Evolutionary conservation across 1,140 invertebrate species (phyloP).

Genomic region (Temnothorax longispinosus): DNA sequence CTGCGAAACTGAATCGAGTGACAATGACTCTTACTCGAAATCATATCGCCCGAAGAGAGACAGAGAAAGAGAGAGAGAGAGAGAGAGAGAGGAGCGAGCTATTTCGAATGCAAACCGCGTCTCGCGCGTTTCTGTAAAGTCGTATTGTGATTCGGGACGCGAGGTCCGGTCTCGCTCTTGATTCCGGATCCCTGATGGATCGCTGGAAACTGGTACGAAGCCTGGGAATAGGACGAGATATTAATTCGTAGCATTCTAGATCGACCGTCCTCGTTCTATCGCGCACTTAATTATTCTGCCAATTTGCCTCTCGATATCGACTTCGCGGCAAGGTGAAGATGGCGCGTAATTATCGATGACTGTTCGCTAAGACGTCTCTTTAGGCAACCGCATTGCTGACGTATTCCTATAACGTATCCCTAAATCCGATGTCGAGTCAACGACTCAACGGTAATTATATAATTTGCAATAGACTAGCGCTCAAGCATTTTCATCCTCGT

Average conservation of each 20-base stretch:
- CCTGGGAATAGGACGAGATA: slow-evolving; percentile 59
- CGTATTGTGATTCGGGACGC: slow-evolving; percentile 60
- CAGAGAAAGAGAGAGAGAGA: neutral
- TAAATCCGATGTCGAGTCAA: neutral
- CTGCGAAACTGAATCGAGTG: neutral
- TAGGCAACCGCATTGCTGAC: slow-evolving; percentile 45
- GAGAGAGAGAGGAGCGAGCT: neutral
- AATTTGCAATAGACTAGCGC: neutral
- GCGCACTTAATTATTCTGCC: slow-evolving; percentile 72
- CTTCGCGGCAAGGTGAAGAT: slow-evolving; percentile 57
- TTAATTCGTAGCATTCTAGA: slow-evolving; percentile 70
- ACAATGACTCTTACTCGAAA: slow-evolving; percentile 20
- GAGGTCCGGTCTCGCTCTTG: neutral
- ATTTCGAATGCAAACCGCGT: slow-evolving; percentile 64
- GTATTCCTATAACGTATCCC: neutral
- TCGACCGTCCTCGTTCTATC: slow-evolving; percentile 60
- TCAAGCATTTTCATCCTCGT: neutral
- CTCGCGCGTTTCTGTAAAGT: slow-evolving; percentile 49
- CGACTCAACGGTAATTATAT: slow-evolving; percentile 27
- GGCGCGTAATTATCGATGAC: slow-evolving; percentile 68
- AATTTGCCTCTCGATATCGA: slow-evolving; percentile 70
- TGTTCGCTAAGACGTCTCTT: slow-evolving; percentile 56
- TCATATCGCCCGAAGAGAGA: neutral
- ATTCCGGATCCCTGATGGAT: slow-evolving; percentile 64
- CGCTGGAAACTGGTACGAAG: slow-evolving; percentile 47